These are phyloP conservation scores for Nebria salina DNA, from an alignment of 2,888 invertebrate species.

Conservation along the genomic window DNA sequence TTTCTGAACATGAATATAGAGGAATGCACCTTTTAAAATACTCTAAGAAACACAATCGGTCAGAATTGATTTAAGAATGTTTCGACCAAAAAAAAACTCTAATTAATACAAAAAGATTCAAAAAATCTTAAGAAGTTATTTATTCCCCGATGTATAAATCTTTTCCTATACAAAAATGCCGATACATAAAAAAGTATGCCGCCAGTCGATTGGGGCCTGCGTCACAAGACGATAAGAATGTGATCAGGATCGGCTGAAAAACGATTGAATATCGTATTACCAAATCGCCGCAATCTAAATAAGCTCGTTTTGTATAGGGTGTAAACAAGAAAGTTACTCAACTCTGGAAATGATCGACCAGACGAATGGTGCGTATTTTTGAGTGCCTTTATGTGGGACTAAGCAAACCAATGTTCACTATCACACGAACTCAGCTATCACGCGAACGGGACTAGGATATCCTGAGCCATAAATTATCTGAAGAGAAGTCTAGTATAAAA, in stretches of 20 bases:
- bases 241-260: conserved; percentile 7
- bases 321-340: conserved; percentile 6
- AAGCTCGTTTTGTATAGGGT: conserved; percentile 22
- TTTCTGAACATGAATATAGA: too few species aligned
- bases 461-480: conserved; percentile 59
- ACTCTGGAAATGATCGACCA: conserved; percentile 29
- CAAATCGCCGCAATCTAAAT: conserved; percentile 29
- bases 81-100: background rate
- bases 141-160: background rate
- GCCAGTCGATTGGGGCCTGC: conserved; percentile 9
- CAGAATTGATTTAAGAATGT: background rate
- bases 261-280: conserved; percentile 39
- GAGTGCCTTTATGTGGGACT: conserved; percentile 38
- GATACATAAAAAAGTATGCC: conserved; percentile 11
- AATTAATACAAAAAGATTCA: background rate
- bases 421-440: conserved; percentile 55
- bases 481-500: conserved; percentile 45
- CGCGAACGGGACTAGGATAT: conserved; percentile 59
- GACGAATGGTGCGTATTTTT: background rate
- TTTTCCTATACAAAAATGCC: background rate
- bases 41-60: too few species aligned
- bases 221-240: conserved; percentile 32
- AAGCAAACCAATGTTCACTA: conserved; percentile 42
- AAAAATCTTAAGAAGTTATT: background rate
- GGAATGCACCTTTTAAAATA: too few species aligned